A percentile compares a stretch with the other conserved stretches of the same genome.
phyloP scores from a whole-genome alignment of 1,140 invertebrate genomes.

The Notospermus geniculatus region DNA sequence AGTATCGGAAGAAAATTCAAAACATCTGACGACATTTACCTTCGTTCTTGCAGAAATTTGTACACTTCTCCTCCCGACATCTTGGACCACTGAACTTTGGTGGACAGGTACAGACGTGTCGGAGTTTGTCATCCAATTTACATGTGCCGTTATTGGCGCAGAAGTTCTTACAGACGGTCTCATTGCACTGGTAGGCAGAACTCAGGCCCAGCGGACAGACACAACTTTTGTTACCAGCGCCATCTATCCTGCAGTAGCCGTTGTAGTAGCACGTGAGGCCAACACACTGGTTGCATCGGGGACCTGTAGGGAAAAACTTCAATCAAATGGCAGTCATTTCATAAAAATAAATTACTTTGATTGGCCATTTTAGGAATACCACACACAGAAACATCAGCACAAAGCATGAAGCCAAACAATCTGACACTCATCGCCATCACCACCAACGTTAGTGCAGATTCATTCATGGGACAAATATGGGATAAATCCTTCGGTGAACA shows the following conservation, averaged over 20 bases:
- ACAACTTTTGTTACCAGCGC: constrained; percentile 14
- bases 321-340: constrained; percentile 3
- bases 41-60: background rate
- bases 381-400: no score
- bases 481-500: no score
- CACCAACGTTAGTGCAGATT: no score
- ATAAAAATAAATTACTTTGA: no score
- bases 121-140: background rate
- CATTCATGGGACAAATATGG: no score
- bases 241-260: constrained; percentile 57
- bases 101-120: background rate
- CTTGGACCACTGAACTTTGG: background rate
- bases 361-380: background rate
- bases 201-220: background rate
- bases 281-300: constrained; percentile 63
- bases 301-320: constrained; percentile 42
- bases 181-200: background rate
- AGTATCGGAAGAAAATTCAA: background rate
- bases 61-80: background rate
- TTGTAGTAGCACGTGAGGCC: constrained; percentile 60
- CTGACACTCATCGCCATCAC: no score
- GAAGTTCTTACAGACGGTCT: background rate
- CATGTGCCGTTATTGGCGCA: background rate
- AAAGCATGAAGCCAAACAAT: no score
- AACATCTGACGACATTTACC: background rate